These are phyloP conservation scores for Alviniconcha strummeri DNA, from an alignment of 2,888 invertebrate genomes.

Conservation along the genomic window DNA sequence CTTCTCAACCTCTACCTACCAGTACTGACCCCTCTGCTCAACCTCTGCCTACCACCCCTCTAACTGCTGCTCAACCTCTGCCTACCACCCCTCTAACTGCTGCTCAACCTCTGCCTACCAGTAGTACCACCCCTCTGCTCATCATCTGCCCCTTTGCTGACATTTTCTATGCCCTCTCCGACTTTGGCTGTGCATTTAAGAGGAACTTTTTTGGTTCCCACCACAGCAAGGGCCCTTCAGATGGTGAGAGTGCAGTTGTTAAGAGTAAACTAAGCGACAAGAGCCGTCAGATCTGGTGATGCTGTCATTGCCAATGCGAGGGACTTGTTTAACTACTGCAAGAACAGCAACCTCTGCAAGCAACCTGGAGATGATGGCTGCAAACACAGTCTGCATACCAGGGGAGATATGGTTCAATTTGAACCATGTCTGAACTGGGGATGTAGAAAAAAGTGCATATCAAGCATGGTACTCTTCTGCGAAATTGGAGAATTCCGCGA, in stretches of 20 bases:
- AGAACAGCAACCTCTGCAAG: neutral
- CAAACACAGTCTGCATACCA: neutral
- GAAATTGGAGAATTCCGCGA: too few species aligned
- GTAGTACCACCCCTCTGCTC: too few species aligned
- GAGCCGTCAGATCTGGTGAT: neutral
- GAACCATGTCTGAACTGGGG: too few species aligned
- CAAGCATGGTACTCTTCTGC: too few species aligned
- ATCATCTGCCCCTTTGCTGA: slow-evolving; percentile 27
- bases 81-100: too few species aligned
- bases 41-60: too few species aligned
- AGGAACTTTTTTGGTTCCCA: slow-evolving; percentile 1
- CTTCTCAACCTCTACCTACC: too few species aligned
- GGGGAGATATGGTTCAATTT: too few species aligned
- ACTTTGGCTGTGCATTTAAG: neutral
- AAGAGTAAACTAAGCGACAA: neutral
- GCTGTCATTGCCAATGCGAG: neutral
- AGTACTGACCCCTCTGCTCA: too few species aligned
- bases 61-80: too few species aligned
- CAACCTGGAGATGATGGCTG: neutral
- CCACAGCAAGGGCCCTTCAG: slow-evolving; percentile 16
- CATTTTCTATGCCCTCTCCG: neutral
- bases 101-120: too few species aligned
- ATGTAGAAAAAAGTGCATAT: too few species aligned
- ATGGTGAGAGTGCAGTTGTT: slow-evolving; percentile 6
- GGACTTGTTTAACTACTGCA: neutral